Evolutionary conservation across 2,797 vertebrate genomes (phyloP).

Genomic region (Eurystomus glaucurus): DNA sequence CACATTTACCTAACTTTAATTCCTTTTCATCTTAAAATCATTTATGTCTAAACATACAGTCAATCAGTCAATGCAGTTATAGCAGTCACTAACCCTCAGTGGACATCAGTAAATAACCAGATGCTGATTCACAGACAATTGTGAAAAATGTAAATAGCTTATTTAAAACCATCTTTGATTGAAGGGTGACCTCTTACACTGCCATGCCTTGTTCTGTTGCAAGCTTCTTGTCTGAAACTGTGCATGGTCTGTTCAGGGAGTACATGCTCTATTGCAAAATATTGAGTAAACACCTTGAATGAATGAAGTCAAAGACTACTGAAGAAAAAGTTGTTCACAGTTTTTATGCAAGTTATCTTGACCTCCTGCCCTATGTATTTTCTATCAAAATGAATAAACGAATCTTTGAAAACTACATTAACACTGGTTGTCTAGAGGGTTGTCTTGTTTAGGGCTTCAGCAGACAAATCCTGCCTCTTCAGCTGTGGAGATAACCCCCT

Average conservation of each 20-base stretch:
- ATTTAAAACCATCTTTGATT: background rate
- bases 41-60: background rate
- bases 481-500: background rate
- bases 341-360: background rate
- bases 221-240: background rate
- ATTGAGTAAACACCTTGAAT: background rate
- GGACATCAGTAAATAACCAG: conserved; percentile 5
- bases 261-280: background rate
- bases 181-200: background rate
- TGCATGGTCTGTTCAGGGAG: background rate
- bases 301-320: background rate
- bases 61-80: background rate
- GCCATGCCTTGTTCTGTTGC: background rate
- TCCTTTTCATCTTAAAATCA: background rate
- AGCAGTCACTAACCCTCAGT: background rate
- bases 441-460: background rate
- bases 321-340: background rate
- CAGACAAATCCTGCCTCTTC: background rate
- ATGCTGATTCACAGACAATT: background rate
- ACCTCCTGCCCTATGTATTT: background rate
- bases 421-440: background rate
- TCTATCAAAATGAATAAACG: background rate
- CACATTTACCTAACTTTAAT: background rate
- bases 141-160: conserved; percentile 1
- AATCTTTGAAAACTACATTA: background rate